Evolutionary conservation across 2,113 vertebrate genomes (phyloP).

Genomic region (Tragelaphus buxtoni): DNA sequence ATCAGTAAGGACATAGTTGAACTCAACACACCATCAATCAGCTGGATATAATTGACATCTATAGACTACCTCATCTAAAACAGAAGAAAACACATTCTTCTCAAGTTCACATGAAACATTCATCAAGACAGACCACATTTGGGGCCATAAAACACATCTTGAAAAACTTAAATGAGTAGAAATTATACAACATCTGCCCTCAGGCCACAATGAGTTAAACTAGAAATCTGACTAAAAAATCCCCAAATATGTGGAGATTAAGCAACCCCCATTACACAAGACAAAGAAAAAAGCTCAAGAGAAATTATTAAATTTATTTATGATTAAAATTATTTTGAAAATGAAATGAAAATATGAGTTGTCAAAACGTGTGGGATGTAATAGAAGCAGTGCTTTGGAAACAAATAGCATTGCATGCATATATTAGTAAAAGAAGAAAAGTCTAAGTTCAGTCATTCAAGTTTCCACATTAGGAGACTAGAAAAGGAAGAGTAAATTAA

Average conservation of each 20-base stretch:
- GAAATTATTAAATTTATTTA: neutral
- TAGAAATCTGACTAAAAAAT: neutral
- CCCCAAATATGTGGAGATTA: neutral
- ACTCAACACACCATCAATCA: neutral
- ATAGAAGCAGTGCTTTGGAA: neutral
- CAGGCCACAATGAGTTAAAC: neutral
- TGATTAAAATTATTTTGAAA: neutral
- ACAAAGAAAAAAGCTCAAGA: neutral
- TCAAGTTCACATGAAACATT: neutral
- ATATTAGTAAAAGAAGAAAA: neutral
- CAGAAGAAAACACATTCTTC: neutral
- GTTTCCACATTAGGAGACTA: neutral
- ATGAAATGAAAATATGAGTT: neutral
- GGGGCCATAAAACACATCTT: neutral
- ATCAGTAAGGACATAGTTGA: neutral
- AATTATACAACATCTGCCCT: neutral
- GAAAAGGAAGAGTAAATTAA: neutral
- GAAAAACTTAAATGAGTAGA: neutral
- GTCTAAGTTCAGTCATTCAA: neutral
- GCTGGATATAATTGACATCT: neutral
- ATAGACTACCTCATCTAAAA: neutral
- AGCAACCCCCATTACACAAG: neutral
- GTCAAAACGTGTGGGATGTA: neutral
- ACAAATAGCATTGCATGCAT: neutral
- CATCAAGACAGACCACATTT: neutral